Evolutionary conservation across 1,140 invertebrate species (phyloP), one percentile per base, ranked within the genome.

Genomic region (Anagrus nilaparvatae): DNA sequence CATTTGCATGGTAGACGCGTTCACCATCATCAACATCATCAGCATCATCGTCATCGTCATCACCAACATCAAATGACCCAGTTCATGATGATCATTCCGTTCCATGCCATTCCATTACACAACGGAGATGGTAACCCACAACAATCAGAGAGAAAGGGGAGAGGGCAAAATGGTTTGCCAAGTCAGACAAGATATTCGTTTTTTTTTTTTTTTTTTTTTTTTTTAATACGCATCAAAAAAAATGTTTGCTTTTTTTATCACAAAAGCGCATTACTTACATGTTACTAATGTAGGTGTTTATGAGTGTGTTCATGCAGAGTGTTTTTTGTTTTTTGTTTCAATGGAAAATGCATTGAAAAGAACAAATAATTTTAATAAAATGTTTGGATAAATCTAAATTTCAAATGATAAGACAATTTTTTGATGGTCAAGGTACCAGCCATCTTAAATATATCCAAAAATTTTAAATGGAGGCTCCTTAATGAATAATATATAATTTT

Each of bases 71-170:
- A 45, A 18, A 35, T 34, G 49, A 49, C 52, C 51, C 46, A 52
- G 43, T 50, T 52, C 52, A 50, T 50, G 56, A 52, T 53, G 58
- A 64, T 58, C 60, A 58, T 59, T 58, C 62, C 58, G 58, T 55
- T 56, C 59, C 59, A 59, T 57, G 61, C 37, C 43, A 37, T 44
- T 48, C 46, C 46, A 23, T 36, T 44, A 38, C 44, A 43, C 63
- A 63, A 65, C 64, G 65, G 62, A 68, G 65, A 72, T 68, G 72
- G 74, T 77, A 77, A 78, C 77, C 78, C 78, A n/a, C n/a, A 73
- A 81, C 78, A 81, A 82, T 81, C 78, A 81, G 73, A 81, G 76
- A 80, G 63, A 70, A 69, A 78, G 78, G 78, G 76, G 71, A 73
- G 71, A 75, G 73, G 73, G 71, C 72, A 75, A 74, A 78, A 80